Evolutionary conservation across 1,140 invertebrate species (phyloP), one percentile per base, ranked within the genome.

Genomic region (Drosophila mauritiana): DNA sequence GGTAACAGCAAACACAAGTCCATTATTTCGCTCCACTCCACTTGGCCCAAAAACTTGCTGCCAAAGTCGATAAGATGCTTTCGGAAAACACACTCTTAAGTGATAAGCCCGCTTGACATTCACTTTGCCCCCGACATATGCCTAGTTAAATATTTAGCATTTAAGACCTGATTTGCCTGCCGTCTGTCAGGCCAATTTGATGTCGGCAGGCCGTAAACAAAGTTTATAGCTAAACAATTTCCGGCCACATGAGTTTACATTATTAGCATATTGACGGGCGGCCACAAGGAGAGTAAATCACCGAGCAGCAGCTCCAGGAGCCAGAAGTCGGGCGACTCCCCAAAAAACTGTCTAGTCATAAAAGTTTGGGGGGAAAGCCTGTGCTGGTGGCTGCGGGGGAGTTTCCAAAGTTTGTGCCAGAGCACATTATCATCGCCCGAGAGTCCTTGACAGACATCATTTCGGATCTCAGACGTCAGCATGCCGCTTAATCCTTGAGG

Each of bases 161-260:
- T 76, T 67, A 67, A 52, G 43, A 37, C 48, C 40, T 40, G 22
- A 73, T 48, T 51, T 25, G 13, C 31, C 70, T 8, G 15, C 45
- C 52, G 61, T 34, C 42, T 65, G 69, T 65, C 61, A 27, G 64
- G 39, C 22, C 40, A 73, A 69, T 63, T 69, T 62, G 42, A 64
- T 61, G 62, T 56, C 69, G 69, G 63, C 59, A 65, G 70, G 62
- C 80, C 80, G 58, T 79, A 80, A 84, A 78, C 81, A 85, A 84
- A 84, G 81, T 84, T 84, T 84, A 85, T 73, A 73, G 73, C 81
- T 80, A 85, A 84, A 84, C 81, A 84, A 84, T 85, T 84, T 85
- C 81, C 77, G 81, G 81, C 59, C 65, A 76, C 72, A 73, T 85
- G 64, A 85, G 74, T 75, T 78, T 72, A 73, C 70, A 86, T 88